Percentiles rank a stretch among this genome's conserved stretches.
Evolutionary conservation across 2,797 vertebrate species (phyloP).

Genomic region (Pteropus rufus): DNA sequence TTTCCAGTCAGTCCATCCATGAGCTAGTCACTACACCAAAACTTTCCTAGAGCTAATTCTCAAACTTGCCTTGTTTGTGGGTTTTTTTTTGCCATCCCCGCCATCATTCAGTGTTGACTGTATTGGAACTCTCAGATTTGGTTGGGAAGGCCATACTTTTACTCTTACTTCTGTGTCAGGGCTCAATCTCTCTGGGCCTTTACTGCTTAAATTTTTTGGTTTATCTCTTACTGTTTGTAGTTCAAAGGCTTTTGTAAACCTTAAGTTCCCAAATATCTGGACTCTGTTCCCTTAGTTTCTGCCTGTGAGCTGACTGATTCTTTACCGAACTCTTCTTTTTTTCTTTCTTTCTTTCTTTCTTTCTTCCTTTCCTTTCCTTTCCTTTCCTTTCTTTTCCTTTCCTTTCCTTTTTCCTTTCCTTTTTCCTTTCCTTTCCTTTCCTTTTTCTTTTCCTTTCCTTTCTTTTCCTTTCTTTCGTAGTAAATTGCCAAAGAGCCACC

Average conservation of each 20-base stretch:
- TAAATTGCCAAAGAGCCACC: background rate
- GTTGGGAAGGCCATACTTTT: background rate
- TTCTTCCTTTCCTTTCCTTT: too few species aligned
- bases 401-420: too few species aligned
- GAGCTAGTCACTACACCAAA: background rate
- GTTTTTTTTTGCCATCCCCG: background rate
- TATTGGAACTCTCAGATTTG: background rate
- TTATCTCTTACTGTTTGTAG: background rate
- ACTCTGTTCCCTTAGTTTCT: background rate
- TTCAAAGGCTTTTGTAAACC: background rate
- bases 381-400: too few species aligned
- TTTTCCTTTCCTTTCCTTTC: too few species aligned
- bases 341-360: too few species aligned
- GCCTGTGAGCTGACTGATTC: background rate
- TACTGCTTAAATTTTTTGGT: background rate
- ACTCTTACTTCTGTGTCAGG: background rate
- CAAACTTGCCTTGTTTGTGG: background rate
- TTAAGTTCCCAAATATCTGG: background rate
- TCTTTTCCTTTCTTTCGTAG: background rate
- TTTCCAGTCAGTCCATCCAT: background rate
- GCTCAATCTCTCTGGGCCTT: background rate
- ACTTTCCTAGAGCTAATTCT: background rate
- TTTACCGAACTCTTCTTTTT: background rate
- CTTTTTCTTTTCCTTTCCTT: too few species aligned
- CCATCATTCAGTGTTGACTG: background rate